Evolutionary conservation across 2,797 vertebrate species (phyloP).

Genomic region (Gambusia yucatana): DNA sequence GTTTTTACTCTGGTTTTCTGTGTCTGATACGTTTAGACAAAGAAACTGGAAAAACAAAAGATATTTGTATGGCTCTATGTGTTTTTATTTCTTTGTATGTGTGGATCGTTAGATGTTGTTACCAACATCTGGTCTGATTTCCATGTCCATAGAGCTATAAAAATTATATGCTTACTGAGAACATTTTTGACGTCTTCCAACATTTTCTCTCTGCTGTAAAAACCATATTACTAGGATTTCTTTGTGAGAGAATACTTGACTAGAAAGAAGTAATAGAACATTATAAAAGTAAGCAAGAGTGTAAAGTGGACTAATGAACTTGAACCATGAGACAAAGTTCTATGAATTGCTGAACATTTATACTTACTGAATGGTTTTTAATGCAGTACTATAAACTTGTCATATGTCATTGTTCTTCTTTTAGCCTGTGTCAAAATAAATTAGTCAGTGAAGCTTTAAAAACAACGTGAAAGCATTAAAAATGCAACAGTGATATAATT

Average conservation of each 20-base stretch:
- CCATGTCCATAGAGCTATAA: not conserved
- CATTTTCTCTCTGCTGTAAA: not conserved
- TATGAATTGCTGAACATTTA: not conserved
- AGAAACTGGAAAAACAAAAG: not conserved
- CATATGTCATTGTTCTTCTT: not conserved
- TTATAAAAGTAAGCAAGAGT: not conserved
- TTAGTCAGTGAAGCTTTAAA: slow-evolving; percentile 3
- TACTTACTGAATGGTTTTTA: not conserved
- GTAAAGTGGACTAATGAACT: not conserved
- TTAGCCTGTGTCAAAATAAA: slow-evolving; percentile 4
- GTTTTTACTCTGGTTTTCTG: not conserved
- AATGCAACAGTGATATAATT: slow-evolving; percentile 21
- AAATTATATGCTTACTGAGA: not conserved
- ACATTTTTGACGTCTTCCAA: not conserved
- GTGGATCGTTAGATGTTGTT: not conserved
- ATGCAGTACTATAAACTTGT: not conserved
- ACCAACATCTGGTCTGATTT: not conserved
- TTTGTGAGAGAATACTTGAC: not conserved
- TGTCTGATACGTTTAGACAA: not conserved
- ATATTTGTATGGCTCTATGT: not conserved
- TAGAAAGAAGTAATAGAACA: not conserved
- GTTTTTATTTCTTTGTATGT: not conserved
- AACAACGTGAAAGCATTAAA: not conserved
- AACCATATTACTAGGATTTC: not conserved
- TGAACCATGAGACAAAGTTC: not conserved